Conservation (phyloP, 1,140 invertebrate species). For the Drosophila mauritiana region DNA sequence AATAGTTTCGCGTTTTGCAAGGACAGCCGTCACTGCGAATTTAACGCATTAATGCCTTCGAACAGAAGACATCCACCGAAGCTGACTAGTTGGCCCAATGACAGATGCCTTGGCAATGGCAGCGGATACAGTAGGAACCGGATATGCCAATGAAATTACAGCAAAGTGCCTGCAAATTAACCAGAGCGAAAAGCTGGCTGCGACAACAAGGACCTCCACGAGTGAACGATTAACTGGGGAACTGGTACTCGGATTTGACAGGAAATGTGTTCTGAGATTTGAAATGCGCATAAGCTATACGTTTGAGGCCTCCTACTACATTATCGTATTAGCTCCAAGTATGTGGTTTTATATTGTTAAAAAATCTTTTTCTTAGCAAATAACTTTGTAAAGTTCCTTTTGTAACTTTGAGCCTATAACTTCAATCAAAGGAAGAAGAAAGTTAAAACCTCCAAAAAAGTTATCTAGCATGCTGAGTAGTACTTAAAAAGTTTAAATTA, state of each 20-base stretch:
- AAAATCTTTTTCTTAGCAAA: not conserved
- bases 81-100: conserved; percentile 36
- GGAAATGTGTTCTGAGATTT: conserved; percentile 16
- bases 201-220: conserved; percentile 20
- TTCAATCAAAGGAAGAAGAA: conserved; percentile 8
- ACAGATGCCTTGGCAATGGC: conserved; percentile 22
- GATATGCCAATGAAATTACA: conserved; percentile 64
- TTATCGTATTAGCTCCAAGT: no score
- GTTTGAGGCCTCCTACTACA: no score
- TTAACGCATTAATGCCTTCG: conserved; percentile 57
- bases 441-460: conserved; percentile 11
- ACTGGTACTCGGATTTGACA: not conserved
- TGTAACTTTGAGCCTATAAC: conserved; percentile 2
- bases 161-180: conserved; percentile 62
- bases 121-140: conserved; percentile 12
- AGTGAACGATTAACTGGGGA: conserved; percentile 16
- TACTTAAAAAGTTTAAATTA: conserved; percentile 49
- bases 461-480: conserved; percentile 3
- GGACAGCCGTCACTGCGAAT: conserved; percentile 40
- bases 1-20: conserved; percentile 36
- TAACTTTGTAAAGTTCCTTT: not conserved
- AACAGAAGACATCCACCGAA: conserved; percentile 39
- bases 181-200: conserved; percentile 39
- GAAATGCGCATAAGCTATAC: no score
- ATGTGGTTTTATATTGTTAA: no score